Percentiles rank a stretch among this genome's conserved stretches.
phyloP scores from a whole-genome alignment of 2,888 invertebrate species.

The Hirtodrosophila cameraria region DNA sequence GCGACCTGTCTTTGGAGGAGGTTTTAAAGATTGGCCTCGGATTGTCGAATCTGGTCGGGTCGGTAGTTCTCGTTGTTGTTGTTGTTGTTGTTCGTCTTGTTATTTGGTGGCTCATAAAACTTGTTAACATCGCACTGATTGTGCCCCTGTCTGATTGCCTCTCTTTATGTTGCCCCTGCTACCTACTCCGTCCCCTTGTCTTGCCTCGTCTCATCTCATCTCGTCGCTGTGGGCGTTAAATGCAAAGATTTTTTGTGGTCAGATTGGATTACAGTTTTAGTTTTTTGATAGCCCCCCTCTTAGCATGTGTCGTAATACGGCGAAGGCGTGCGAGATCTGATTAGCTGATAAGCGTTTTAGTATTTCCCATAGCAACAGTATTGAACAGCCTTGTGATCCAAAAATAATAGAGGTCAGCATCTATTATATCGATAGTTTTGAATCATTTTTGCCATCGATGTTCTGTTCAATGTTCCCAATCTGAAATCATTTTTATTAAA shows the following conservation, averaged over 20 bases:
- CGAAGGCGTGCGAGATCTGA: conserved; percentile 57
- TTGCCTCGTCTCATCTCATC: too few relatives aligned
- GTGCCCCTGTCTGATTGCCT: conserved; percentile 49
- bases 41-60: conserved; percentile 21
- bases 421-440: too few relatives aligned
- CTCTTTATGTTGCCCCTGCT: background rate
- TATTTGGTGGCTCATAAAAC: conserved; percentile 75
- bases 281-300: conserved; percentile 28
- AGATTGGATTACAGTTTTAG: conserved; percentile 56
- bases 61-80: conserved; percentile 40
- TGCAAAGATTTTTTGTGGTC: conserved; percentile 47
- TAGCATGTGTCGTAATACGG: conserved; percentile 39
- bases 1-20: conserved; percentile 28
- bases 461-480: too few relatives aligned
- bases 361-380: conserved; percentile 8
- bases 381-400: background rate
- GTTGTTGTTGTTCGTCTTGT: conserved; percentile 57
- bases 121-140: conserved; percentile 73
- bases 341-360: conserved; percentile 58
- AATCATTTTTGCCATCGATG: too few relatives aligned
- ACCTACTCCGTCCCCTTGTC: background rate
- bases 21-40: conserved; percentile 25
- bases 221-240: conserved; percentile 46
- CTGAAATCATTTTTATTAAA: too few relatives aligned
- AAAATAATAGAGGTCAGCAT: conserved; percentile 2